Conservation (phyloP, 2,797 vertebrate genomes). For the Merluccius polli region DNA sequence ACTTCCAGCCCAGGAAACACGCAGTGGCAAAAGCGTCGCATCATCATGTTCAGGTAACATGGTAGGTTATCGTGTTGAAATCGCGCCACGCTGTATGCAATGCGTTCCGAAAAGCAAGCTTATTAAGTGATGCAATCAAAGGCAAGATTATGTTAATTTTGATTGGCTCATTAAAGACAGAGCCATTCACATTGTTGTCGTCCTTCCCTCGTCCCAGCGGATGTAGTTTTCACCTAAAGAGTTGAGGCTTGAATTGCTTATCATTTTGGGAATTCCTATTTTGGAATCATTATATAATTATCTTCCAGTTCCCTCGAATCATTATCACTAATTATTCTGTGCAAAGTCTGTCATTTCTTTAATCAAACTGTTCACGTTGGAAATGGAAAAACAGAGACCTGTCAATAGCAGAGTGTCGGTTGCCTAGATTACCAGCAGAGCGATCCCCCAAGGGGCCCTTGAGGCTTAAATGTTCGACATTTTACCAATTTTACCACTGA, state of each 20-base stretch:
- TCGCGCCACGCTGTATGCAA: neutral
- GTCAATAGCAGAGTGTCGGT: neutral
- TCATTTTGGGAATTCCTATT: conserved; percentile 37
- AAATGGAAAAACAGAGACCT: conserved; percentile 21
- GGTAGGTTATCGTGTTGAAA: conserved; percentile 5
- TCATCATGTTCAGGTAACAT: conserved; percentile 2
- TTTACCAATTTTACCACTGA: neutral
- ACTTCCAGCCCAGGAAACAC: neutral
- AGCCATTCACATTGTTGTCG: conserved; percentile 8
- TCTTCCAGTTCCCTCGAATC: conserved; percentile 30
- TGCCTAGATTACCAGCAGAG: neutral
- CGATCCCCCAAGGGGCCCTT: neutral
- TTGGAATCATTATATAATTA: conserved; percentile 46
- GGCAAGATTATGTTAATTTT: conserved; percentile 39
- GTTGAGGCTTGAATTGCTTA: conserved; percentile 50
- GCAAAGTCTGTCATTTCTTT: conserved; percentile 27
- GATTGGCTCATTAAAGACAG: conserved; percentile 30
- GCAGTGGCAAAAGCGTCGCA: neutral
- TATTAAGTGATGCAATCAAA: conserved; percentile 47
- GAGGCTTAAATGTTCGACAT: neutral
- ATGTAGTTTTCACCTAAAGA: conserved; percentile 28
- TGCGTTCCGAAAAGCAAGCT: neutral
- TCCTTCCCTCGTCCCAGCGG: neutral
- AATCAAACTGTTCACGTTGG: conserved; percentile 25
- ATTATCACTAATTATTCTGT: conserved; percentile 42